Conservation (phyloP, 2,113 vertebrate genomes). For the Pandion haliaetus region DNA sequence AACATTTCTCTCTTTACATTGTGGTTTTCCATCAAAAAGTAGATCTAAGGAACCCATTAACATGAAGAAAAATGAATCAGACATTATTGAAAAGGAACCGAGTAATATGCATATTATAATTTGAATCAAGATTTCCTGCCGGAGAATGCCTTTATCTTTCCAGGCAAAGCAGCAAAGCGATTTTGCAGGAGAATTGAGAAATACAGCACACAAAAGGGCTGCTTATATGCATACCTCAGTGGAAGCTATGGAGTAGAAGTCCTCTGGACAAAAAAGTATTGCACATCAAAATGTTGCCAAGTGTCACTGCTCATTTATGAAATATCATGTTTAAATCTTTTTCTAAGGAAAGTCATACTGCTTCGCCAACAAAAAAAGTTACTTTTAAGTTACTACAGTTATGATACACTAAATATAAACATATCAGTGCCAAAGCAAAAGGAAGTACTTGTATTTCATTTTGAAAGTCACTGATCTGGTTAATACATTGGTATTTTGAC, state of each 20-base stretch:
- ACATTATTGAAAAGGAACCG: background rate
- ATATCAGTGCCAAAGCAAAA: background rate
- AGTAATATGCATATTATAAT: background rate
- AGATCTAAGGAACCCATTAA: background rate
- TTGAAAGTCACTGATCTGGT: background rate
- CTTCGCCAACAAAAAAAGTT: background rate
- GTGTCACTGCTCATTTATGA: background rate
- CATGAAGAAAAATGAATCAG: background rate
- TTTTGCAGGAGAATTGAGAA: slow-evolving; percentile 26
- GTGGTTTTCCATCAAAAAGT: background rate
- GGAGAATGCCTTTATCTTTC: background rate
- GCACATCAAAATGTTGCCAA: background rate
- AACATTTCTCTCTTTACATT: background rate
- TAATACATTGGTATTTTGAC: slow-evolving; percentile 10
- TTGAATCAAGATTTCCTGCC: slow-evolving; percentile 1
- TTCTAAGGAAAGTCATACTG: background rate
- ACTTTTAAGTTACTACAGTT: background rate
- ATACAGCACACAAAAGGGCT: background rate
- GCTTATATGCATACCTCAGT: background rate
- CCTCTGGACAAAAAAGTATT: background rate
- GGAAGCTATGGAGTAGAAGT: background rate
- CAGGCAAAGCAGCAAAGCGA: background rate
- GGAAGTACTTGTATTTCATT: background rate
- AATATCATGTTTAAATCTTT: background rate
- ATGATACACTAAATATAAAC: background rate